These are phyloP conservation scores for Tortricodes alternella DNA, from an alignment of 2,888 invertebrate species.

Conservation along the genomic window DNA sequence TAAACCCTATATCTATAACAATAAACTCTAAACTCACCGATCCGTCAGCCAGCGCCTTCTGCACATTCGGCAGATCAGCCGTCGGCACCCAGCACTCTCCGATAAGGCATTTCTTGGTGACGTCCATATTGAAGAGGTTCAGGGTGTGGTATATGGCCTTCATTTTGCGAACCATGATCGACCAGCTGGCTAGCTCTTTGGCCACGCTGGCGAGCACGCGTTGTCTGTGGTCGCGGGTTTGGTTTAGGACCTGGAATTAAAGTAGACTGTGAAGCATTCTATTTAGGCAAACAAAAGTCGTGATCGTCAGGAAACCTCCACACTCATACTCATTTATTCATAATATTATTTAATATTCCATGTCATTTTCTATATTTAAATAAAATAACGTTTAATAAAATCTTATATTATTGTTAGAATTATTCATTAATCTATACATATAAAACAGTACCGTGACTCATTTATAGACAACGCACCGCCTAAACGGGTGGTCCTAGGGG, in stretches of 20 bases:
- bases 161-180: slow-evolving; percentile 94
- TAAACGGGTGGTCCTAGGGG: too few relatives aligned
- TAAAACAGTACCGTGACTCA: too few relatives aligned
- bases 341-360: too few relatives aligned
- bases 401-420: too few relatives aligned
- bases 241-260: slow-evolving; percentile 87
- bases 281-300: not conserved
- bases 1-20: not conserved
- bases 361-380: too few relatives aligned
- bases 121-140: slow-evolving; percentile 94
- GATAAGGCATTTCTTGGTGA: slow-evolving; percentile 93
- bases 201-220: slow-evolving; percentile 93
- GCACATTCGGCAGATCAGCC: slow-evolving; percentile 87
- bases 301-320: not conserved
- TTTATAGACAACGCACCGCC: too few relatives aligned
- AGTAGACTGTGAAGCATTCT: not conserved
- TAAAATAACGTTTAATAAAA: too few relatives aligned
- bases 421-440: too few relatives aligned
- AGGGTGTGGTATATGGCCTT: slow-evolving; percentile 96
- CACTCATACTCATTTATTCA: too few relatives aligned
- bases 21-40: slow-evolving; percentile 82
- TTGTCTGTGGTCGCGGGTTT: slow-evolving; percentile 96
- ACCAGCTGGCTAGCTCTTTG: slow-evolving; percentile 94
- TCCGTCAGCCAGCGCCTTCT: slow-evolving; percentile 90
- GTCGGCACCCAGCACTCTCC: slow-evolving; percentile 93